These are phyloP conservation scores for Liparis tanakae DNA, from an alignment of 2,797 vertebrate species.

Conservation along the genomic window DNA sequence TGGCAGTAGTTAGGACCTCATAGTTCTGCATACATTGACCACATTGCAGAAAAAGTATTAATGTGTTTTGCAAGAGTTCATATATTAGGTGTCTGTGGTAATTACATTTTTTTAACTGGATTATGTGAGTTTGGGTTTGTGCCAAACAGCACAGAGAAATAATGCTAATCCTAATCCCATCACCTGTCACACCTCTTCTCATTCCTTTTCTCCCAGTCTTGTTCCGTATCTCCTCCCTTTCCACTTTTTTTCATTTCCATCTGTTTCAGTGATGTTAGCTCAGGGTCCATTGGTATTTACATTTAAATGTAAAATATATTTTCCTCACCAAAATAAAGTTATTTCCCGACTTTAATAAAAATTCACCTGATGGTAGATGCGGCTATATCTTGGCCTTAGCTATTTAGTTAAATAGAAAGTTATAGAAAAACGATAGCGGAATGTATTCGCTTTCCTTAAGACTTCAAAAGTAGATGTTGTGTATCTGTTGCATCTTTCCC, in stretches of 20 bases:
- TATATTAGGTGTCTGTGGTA: slow-evolving; percentile 33
- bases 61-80: slow-evolving; percentile 44
- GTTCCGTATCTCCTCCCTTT: neutral
- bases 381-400: neutral
- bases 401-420: too few species aligned
- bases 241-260: neutral
- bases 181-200: neutral
- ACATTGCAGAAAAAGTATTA: slow-evolving; percentile 50
- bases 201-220: neutral
- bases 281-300: neutral
- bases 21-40: slow-evolving; percentile 64
- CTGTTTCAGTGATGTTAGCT: neutral
- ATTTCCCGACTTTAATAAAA: neutral
- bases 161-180: neutral
- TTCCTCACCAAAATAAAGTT: neutral
- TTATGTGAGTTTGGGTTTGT: neutral
- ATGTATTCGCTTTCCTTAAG: neutral
- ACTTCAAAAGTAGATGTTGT: neutral
- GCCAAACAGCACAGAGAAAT: neutral
- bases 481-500: neutral
- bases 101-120: neutral
- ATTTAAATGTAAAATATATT: neutral
- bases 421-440: neutral
- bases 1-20: slow-evolving; percentile 59
- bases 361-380: neutral